These are phyloP conservation scores for Lerema accius DNA, from an alignment of 1,140 invertebrate genomes.

Conservation along the genomic window DNA sequence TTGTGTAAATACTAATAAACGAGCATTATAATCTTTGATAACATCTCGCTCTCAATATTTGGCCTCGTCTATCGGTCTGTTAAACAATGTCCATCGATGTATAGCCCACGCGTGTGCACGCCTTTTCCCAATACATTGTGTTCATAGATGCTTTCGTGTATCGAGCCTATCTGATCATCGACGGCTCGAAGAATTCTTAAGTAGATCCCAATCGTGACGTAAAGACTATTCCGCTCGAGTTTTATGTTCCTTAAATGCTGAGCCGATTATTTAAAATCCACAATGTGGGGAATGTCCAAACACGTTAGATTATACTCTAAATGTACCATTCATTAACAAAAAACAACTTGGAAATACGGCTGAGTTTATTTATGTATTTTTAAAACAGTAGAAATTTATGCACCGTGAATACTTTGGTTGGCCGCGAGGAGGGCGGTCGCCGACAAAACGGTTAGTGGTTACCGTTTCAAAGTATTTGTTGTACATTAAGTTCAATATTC, in stretches of 20 bases:
- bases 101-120: conserved; percentile 63
- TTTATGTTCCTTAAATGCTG: conserved; percentile 30
- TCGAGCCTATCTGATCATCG: conserved; percentile 52
- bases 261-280: conserved; percentile 29
- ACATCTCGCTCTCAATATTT: conserved; percentile 68
- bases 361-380: conserved; percentile 33
- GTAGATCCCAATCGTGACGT: conserved; percentile 57
- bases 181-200: conserved; percentile 57
- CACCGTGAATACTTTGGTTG: conserved; percentile 32
- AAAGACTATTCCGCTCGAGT: conserved; percentile 42
- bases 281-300: conserved; percentile 28
- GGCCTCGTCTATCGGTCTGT: conserved; percentile 57
- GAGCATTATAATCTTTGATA: conserved; percentile 74
- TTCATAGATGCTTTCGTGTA: conserved; percentile 48
- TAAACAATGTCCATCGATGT: conserved; percentile 71
- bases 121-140: conserved; percentile 59
- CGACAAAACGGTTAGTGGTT: conserved; percentile 30
- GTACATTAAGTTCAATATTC: conserved; percentile 19
- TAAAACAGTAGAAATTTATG: conserved; percentile 34
- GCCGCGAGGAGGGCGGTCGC: conserved; percentile 22
- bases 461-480: conserved; percentile 27
- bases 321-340: conserved; percentile 31
- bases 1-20: conserved; percentile 75
- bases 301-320: conserved; percentile 25
- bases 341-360: conserved; percentile 11